Evolutionary conservation across 2,797 vertebrate species (phyloP).

Genomic region (Manis pentadactyla): DNA sequence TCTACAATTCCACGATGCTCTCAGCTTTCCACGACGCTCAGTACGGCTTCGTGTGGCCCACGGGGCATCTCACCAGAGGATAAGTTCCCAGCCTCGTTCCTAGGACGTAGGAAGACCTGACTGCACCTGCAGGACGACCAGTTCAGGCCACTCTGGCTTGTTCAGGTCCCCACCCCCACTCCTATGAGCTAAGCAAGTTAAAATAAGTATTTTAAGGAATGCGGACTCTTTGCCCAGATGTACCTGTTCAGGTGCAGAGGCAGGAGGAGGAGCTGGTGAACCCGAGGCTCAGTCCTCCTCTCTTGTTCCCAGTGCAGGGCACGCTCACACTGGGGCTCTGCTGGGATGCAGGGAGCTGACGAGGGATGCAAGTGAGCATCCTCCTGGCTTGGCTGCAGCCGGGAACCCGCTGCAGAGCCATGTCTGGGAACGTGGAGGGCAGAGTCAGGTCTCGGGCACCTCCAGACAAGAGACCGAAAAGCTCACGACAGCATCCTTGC

Average conservation of each 20-base stretch:
- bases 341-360: not conserved
- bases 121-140: accelerated
- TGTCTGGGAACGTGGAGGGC: not conserved
- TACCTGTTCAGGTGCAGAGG: too few relatives aligned
- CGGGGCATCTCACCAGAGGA: accelerated
- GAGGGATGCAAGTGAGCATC: accelerated
- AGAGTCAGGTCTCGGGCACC: not conserved
- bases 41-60: not conserved
- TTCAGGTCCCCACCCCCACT: accelerated
- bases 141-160: accelerated
- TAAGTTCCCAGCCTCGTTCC: not conserved
- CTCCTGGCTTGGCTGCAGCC: accelerated
- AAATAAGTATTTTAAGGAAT: not conserved
- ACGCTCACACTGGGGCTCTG: accelerated
- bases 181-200: not conserved
- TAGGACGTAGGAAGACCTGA: too few relatives aligned
- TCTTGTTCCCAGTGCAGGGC: not conserved
- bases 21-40: not conserved
- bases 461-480: accelerated
- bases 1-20: too few relatives aligned
- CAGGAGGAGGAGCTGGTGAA: accelerated
- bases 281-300: accelerated
- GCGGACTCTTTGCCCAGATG: not conserved
- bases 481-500: too few relatives aligned
- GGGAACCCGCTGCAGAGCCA: not conserved